Evolutionary conservation across 2,888 invertebrate species (phyloP), one percentile per base, ranked within the genome.

Genomic region (Elysia crispata): DNA sequence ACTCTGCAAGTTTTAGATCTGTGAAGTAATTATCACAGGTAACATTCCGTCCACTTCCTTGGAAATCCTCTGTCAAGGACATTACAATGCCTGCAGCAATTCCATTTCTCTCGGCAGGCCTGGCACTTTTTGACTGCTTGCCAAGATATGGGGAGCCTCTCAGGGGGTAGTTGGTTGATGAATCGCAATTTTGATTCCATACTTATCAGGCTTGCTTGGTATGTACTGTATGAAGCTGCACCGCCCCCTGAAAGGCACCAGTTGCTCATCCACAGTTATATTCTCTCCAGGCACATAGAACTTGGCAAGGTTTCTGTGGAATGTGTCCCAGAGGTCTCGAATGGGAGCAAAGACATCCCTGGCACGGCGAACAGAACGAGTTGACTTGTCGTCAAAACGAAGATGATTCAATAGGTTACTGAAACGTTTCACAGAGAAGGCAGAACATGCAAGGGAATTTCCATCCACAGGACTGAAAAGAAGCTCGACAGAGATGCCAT

Each of bases 401-500:
- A 74, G 23, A 30, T 74, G 74, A 25, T 57, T 74, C 74, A 72
- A 49, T 49, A 72, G 72, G 72, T 49, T 31, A 49, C 72, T 74
- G 74, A 74, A 74, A 20, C 74, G 28, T 6, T 57, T 8, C 57
- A 50, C 57, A 6, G n/a, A 8, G 28, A 74, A 74, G 1, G 74
- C 57, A 57, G 57, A 54, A 30, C 57, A 57, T 49, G 73, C 60
- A 25, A 72, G 25, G 8, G 72, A 30, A 30, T 72, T 70, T 60
- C 78, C 78, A 72, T 78, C 25, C 28, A 72, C 67, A 28, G 54
- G 76, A 69, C 60, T 70, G 41, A 78, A 78, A 31, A 78, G 72
- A 60, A 78, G 25, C 28, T 72, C 64, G 8, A 72, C 18, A 23
- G 70, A 57, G 20, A 49, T 13, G 33, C 23, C 60, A 54, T 70